Evolutionary conservation across 2,113 vertebrate genomes (phyloP).

Genomic region (Labrus mixtus): DNA sequence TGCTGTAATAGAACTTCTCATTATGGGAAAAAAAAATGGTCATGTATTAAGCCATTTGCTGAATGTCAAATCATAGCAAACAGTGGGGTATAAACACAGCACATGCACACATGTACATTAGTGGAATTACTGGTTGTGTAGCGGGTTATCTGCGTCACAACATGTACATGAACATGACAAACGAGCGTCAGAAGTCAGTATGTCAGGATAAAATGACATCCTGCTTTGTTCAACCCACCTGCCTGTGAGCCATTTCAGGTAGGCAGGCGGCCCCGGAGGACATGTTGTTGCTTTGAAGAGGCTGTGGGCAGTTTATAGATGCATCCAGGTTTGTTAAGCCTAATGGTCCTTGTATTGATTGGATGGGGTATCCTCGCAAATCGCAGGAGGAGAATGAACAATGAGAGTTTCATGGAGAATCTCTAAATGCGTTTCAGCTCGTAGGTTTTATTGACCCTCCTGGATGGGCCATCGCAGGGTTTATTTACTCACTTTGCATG

Average conservation of each 20-base stretch:
- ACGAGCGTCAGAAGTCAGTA: conserved; percentile 8
- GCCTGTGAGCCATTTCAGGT: conserved; percentile 30
- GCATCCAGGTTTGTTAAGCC: conserved; percentile 80
- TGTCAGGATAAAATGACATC: conserved; percentile 15
- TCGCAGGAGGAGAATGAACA: conserved; percentile 65
- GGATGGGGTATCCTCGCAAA: conserved; percentile 69
- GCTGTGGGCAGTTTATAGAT: conserved; percentile 69
- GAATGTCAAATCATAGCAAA: conserved; percentile 45
- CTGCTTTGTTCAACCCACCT: conserved; percentile 18
- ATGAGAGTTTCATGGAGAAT: conserved; percentile 70
- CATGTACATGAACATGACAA: conserved; percentile 4
- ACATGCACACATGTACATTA: conserved; percentile 1
- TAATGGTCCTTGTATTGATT: conserved; percentile 85
- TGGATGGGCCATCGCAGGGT: conserved; percentile 49
- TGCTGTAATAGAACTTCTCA: conserved; percentile 44
- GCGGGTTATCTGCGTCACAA: conserved; percentile 13
- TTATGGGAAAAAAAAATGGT: conserved; percentile 23
- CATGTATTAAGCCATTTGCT: conserved; percentile 25
- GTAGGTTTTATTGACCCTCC: conserved; percentile 76
- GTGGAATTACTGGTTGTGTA: conserved; percentile 1
- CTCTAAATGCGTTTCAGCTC: conserved; percentile 71
- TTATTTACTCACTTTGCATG: conserved; percentile 70
- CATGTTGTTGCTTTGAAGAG: conserved; percentile 45
- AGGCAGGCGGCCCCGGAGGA: conserved; percentile 18
- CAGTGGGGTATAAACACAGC: background rate